Percentiles rank a stretch among this genome's conserved stretches.
Conservation (phyloP, 2,797 vertebrate species). For the Gobionotothen gibberifrons region DNA sequence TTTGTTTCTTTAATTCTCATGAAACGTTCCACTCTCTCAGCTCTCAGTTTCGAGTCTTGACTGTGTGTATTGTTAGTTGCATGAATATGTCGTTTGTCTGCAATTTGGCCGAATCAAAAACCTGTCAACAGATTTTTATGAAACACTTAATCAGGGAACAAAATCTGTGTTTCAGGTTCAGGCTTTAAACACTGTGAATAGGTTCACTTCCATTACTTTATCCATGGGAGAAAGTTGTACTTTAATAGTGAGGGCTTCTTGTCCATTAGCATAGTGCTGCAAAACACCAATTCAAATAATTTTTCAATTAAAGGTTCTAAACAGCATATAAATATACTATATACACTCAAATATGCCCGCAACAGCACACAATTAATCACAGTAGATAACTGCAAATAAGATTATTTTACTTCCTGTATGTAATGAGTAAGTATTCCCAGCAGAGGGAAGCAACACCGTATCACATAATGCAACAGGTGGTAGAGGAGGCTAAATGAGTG, state of each 20-base stretch:
- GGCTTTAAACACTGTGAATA: background rate
- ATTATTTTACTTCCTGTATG: background rate
- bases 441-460: slow-evolving; percentile 58
- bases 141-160: background rate
- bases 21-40: background rate
- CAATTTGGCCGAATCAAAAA: background rate
- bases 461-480: slow-evolving; percentile 45
- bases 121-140: background rate
- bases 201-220: background rate
- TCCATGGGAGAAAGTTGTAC: too few species aligned
- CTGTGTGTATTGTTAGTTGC: background rate
- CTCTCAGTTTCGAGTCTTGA: slow-evolving; percentile 2
- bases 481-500: rapidly evolving
- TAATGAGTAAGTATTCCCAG: slow-evolving; percentile 34
- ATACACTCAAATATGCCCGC: too few species aligned
- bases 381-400: too few species aligned
- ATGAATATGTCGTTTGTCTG: background rate
- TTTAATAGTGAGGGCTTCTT: background rate
- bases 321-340: too few species aligned
- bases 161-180: too few species aligned
- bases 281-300: too few species aligned
- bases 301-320: too few species aligned
- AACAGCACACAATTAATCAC: too few species aligned
- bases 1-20: background rate
- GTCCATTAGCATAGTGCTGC: background rate